phyloP scores from a whole-genome alignment of 2,797 vertebrate genomes.

The Chaunax sp. region DNA sequence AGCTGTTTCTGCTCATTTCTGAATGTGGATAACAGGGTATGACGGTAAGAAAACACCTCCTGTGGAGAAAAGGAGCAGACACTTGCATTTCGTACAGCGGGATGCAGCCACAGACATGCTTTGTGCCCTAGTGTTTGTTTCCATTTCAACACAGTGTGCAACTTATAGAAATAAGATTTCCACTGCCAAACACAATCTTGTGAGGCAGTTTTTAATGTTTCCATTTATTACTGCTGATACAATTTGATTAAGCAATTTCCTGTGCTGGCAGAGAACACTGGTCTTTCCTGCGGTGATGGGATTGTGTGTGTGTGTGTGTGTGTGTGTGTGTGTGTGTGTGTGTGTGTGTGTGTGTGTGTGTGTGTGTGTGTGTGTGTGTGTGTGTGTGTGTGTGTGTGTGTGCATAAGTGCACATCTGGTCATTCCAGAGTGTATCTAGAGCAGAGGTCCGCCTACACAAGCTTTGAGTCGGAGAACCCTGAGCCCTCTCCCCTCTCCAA shows the following conservation, averaged over 20 bases:
- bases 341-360: slow-evolving; percentile 4
- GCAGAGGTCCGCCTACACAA: slow-evolving; percentile 70
- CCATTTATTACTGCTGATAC: slow-evolving; percentile 54
- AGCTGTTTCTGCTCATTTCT: neutral
- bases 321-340: slow-evolving; percentile 9
- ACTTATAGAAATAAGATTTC: slow-evolving; percentile 41
- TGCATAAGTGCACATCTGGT: slow-evolving; percentile 57
- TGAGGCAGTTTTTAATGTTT: slow-evolving; percentile 44
- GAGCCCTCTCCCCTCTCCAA: slow-evolving; percentile 37
- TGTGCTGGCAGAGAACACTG: slow-evolving; percentile 63
- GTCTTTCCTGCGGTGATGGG: slow-evolving; percentile 55
- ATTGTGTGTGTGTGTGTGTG: slow-evolving; percentile 9
- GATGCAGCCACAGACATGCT: slow-evolving; percentile 1
- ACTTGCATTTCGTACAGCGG: slow-evolving; percentile 23
- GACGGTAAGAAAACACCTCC: neutral
- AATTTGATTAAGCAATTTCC: slow-evolving; percentile 73
- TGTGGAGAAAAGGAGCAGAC: slow-evolving; percentile 25
- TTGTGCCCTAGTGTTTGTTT: slow-evolving; percentile 4
- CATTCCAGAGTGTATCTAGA: slow-evolving; percentile 68
- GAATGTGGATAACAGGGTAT: neutral
- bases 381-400: slow-evolving; percentile 8
- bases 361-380: slow-evolving; percentile 7
- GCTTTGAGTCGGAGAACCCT: slow-evolving; percentile 54
- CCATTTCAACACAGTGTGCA: slow-evolving; percentile 21
- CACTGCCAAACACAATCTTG: slow-evolving; percentile 45